A percentile compares a stretch with the other conserved stretches of the same genome.
Evolutionary conservation across 2,888 invertebrate species (phyloP).

Genomic region (Dolichopus griseipennis): DNA sequence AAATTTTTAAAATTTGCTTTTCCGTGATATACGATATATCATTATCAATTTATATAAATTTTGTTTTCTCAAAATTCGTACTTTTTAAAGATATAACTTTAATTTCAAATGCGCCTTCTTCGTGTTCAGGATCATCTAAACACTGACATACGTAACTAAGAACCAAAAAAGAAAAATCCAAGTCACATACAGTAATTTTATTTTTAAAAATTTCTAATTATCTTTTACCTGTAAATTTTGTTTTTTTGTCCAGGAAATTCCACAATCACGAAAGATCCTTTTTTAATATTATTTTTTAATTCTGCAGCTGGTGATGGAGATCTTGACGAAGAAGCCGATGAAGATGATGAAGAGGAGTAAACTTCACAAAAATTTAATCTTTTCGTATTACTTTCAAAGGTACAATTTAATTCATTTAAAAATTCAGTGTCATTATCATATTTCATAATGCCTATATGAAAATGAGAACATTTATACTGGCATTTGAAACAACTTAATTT

Average conservation of each 20-base stretch:
- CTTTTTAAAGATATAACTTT: not conserved
- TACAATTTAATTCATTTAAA: not conserved
- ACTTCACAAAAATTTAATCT: not conserved
- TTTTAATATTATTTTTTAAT: not conserved
- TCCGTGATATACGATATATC: not conserved
- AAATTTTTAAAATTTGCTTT: not conserved
- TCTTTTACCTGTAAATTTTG: too few relatives aligned
- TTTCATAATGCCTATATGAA: not conserved
- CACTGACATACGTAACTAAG: not conserved
- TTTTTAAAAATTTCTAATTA: too few relatives aligned
- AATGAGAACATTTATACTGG: not conserved
- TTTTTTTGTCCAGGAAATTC: not conserved
- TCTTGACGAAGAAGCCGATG: not conserved
- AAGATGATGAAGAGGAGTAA: not conserved
- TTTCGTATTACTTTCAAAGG: not conserved
- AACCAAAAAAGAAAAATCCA: too few relatives aligned
- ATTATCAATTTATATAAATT: not conserved
- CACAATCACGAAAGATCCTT: not conserved
- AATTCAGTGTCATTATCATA: not conserved
- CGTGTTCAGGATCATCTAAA: not conserved
- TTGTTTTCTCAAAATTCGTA: not conserved
- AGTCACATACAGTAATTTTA: too few relatives aligned
- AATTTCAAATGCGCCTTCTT: not conserved
- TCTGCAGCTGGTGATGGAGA: not conserved
- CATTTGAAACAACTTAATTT: not conserved